Evolutionary conservation across 2,113 vertebrate genomes (phyloP), one percentile per base, ranked within the genome.

Genomic region (Hypomesus transpacificus): DNA sequence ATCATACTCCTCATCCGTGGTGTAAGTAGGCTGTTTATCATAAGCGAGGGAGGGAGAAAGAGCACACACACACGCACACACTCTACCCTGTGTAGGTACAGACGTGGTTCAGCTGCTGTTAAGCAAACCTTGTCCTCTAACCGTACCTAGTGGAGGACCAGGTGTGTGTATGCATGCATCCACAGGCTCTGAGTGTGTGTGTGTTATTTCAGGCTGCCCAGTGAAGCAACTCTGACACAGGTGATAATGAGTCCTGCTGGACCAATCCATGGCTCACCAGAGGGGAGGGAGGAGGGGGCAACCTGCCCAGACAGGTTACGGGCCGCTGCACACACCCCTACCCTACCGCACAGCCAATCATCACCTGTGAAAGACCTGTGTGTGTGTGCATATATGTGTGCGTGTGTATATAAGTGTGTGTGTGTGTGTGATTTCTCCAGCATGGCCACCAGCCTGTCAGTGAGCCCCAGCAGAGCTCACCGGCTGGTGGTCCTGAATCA

Each of bases 151-250:
- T 61, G 39, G 70, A 59, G 46, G 18, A 16, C 24, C 4, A 28
- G 24, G 16, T 58, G 70, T 20, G 31, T 58, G n/a, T 31, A n/a
- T 21, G 64, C 52, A 68, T 58, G 52, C 18, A 14, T 54, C 53
- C 18, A 18, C 18, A 18, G 53, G 53, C 18, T 54, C 28, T 66
- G 51, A 31, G 26, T 34, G 64, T 60, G 74, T 58, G 52, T 68
- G 71, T 79, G 76, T 79, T 80, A 73, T 73, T 76, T 60, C 71
- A 74, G 71, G 69, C 64, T 13, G 71, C 54, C 75, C 69, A 69
- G 66, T 22, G 51, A 46, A 80, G 82, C 69, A 16, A 53, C 46
- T 66, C 46, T 3, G 52, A 59, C 80, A 61, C 54, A 28, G 39
- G 26, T 76, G 77, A 56, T 77, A 80, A 84, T 73, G 75, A 76